These are phyloP conservation scores for Barypeithes pellucidus DNA, from an alignment of 2,888 invertebrate genomes.

Conservation along the genomic window DNA sequence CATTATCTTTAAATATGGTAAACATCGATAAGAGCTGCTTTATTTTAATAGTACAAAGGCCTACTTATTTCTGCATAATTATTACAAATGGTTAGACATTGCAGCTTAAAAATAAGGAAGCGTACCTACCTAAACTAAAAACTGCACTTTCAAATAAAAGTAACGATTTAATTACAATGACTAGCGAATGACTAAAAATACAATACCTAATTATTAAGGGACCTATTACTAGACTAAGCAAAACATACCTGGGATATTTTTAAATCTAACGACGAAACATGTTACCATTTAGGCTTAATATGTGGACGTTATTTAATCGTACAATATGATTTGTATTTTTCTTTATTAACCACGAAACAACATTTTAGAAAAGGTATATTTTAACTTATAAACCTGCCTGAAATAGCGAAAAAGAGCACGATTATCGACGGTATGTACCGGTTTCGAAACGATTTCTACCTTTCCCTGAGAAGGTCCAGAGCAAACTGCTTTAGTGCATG, in stretches of 20 bases:
- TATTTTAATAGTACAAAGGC: too few species aligned
- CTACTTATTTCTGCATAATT: too few species aligned
- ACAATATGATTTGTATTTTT: not conserved
- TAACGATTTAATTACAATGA: too few species aligned
- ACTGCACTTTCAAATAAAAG: too few species aligned
- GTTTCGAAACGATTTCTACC: conserved; percentile 3
- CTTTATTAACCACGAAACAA: not conserved
- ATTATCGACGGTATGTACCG: conserved; percentile 10
- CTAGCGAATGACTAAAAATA: not conserved
- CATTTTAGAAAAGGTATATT: not conserved
- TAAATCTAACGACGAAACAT: conserved; percentile 4
- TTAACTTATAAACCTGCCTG: not conserved
- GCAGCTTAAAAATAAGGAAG: too few species aligned
- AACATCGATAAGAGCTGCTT: too few species aligned
- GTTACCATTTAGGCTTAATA: conserved; percentile 1
- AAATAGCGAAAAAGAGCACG: conserved; percentile 7
- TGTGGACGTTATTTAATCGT: not conserved
- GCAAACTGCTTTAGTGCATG: conserved; percentile 24
- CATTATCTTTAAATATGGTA: too few species aligned
- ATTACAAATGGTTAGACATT: too few species aligned
- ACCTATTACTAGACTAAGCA: not conserved
- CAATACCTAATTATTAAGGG: too few species aligned
- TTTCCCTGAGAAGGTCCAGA: conserved; percentile 28
- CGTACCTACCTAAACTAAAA: too few species aligned
- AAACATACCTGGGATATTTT: conserved; percentile 15